Base-by-base conservation (phyloP, 2,888 invertebrate species). In the Lapara coniferarum region DNA sequence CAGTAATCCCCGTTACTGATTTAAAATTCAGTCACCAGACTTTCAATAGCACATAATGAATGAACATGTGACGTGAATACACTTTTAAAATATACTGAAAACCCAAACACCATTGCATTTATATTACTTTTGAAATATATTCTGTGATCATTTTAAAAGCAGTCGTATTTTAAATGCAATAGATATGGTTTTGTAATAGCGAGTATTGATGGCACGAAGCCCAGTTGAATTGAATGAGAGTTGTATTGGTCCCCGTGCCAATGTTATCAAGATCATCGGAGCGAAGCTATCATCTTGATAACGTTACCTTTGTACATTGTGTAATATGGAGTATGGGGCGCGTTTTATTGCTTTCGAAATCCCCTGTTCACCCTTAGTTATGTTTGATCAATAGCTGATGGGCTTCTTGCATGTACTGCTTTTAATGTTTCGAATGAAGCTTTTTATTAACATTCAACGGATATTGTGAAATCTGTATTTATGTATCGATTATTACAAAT, bases 241-340 rank as follows among this genome's bases (percentile, higher is more conserved):
- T 13, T 19, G 63, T 63, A 25, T 63, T 19, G 14, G 57, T 57
- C 30, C 25, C 19, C 46, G 16, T 19, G 63, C 19, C 63, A 63
- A 63, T 19, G 49, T 46, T 19, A 63, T 49, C 63, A 46, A 49
- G 63, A 63, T 63, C 63, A 63, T 19, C 46, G 16, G 46, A 49
- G 19, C 49, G 25, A 13, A 16, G 16, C 63, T 63, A 63, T 63
- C 59, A 63, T 63, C 49, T 63, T 63, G 49, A 63, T 63, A 63
- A 19, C 10, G 13, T 46, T 46, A 12, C 63, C 46, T 63, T 19
- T 59, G 56, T 25, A 56, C 25, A 25, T 25, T 10, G 53, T 55
- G 56, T 25, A 56, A 12, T 13, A 12, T 10, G 53, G n/a, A 55
- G 10, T 55, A 55, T 19, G 44, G 5, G 46, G 63, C 19, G 19